These are phyloP conservation scores for Herpailurus yagouaroundi DNA, from an alignment of 2,113 vertebrate genomes.

Conservation along the genomic window DNA sequence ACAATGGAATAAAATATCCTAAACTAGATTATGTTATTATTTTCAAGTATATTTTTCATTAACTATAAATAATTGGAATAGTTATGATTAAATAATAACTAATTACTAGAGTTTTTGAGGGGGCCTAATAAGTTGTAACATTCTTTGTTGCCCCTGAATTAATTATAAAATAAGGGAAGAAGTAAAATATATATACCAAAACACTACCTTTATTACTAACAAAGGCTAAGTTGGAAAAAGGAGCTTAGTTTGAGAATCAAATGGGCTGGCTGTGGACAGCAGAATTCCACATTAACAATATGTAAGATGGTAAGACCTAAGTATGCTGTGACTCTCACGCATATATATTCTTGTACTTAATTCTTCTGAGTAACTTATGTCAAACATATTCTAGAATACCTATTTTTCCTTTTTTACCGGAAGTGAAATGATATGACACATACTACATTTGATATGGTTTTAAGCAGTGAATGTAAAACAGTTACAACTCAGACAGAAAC, in stretches of 20 bases:
- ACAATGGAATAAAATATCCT: background rate
- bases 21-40: constrained; percentile 13
- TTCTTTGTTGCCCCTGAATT: background rate
- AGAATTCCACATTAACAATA: background rate
- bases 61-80: constrained; percentile 31
- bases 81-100: background rate
- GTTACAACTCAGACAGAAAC: constrained; percentile 26
- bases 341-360: constrained; percentile 31
- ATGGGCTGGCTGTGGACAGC: background rate
- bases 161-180: constrained; percentile 48
- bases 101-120: constrained; percentile 21
- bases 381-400: constrained; percentile 36
- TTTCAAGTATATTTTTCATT: constrained; percentile 20
- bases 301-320: background rate
- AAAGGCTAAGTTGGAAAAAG: constrained; percentile 4
- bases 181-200: constrained; percentile 29
- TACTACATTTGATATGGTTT: background rate
- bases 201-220: constrained; percentile 32
- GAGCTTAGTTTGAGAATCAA: constrained; percentile 25
- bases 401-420: background rate
- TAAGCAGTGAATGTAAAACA: constrained; percentile 8
- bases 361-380: constrained; percentile 4
- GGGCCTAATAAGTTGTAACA: background rate
- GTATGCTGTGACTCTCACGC: background rate
- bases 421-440: constrained; percentile 20